Evolutionary conservation across 2,113 vertebrate genomes (phyloP).

Genomic region (Melierax canorus): DNA sequence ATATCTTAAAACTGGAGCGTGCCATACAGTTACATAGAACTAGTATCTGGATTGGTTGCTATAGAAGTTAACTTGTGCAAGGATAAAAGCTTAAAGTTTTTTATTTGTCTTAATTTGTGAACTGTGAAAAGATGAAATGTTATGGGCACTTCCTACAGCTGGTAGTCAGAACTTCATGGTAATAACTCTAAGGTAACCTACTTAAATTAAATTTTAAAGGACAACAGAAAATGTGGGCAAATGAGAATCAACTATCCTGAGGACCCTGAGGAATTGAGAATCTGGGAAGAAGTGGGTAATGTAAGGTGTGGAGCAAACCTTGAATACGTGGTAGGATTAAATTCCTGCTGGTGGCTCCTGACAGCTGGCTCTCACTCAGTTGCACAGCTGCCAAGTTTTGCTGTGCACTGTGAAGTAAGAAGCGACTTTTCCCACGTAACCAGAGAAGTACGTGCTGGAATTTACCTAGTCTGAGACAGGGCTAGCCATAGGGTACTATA

Average conservation of each 20-base stretch:
- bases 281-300: not conserved
- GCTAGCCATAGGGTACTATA: not conserved
- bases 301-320: not conserved
- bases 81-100: not conserved
- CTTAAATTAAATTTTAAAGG: not conserved
- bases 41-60: not conserved
- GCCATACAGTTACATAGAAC: not conserved
- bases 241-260: not conserved
- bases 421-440: not conserved
- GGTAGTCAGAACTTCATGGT: not conserved
- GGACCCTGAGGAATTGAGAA: not conserved
- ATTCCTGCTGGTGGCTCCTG: not conserved
- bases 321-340: not conserved
- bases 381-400: not conserved
- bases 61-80: not conserved
- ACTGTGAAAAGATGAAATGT: not conserved
- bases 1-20: not conserved
- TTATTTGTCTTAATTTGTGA: not conserved
- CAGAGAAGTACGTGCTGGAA: not conserved
- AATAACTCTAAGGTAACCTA: not conserved
- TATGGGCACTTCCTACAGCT: not conserved
- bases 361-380: not conserved
- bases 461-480: not conserved
- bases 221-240: not conserved
- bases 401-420: not conserved